A percentile compares a stretch with the other conserved stretches of the same genome.
These are phyloP conservation scores for Danaus melanippus DNA, from an alignment of 1,140 invertebrate genomes.

Conservation along the genomic window DNA sequence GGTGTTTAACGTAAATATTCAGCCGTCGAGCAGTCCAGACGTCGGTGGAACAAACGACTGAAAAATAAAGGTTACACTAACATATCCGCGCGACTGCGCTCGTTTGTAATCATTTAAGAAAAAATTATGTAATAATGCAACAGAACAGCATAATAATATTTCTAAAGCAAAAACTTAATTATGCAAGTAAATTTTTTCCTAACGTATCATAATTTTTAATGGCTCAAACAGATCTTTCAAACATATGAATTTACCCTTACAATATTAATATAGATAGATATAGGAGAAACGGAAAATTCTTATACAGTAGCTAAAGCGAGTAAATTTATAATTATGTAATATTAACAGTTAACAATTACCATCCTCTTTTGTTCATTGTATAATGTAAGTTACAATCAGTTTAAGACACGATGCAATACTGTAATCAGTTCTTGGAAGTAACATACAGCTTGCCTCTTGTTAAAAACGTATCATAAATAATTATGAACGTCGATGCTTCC, in stretches of 20 bases:
- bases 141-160: no score
- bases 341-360: no score
- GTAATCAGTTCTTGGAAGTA: constrained; percentile 42
- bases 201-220: no score
- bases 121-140: neutral
- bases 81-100: no score
- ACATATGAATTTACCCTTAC: no score
- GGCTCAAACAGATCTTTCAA: no score
- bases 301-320: no score
- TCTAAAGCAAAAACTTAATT: no score
- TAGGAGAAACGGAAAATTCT: no score
- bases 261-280: no score
- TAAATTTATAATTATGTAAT: no score
- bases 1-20: constrained; percentile 29
- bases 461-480: constrained; percentile 33
- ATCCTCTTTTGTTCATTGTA: constrained; percentile 1
- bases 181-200: no score
- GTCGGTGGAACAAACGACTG: constrained; percentile 11
- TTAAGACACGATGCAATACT: constrained; percentile 32
- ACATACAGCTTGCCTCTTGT: constrained; percentile 23
- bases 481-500: constrained; percentile 10
- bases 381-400: constrained; percentile 12
- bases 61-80: constrained; percentile 1
- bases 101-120: neutral
- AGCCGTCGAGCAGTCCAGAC: constrained; percentile 45